These are phyloP conservation scores for Neogobius melanostomus DNA, from an alignment of 2,113 vertebrate species.

Conservation along the genomic window DNA sequence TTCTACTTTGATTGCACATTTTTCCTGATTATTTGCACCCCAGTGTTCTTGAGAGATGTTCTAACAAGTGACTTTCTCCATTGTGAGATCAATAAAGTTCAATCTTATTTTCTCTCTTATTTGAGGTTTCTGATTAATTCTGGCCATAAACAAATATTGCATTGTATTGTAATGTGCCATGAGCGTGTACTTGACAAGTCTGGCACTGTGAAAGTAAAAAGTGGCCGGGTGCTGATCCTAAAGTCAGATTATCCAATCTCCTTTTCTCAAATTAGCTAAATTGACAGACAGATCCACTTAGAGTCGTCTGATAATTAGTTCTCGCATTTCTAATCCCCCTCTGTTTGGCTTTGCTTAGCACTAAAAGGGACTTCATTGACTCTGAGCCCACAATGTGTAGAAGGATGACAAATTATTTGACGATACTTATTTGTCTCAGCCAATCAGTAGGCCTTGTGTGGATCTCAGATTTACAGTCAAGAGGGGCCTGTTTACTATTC, in stretches of 20 bases:
- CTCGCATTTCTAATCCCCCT: constrained; percentile 5
- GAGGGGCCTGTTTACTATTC: background rate
- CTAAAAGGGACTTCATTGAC: background rate
- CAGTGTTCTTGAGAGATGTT: no score
- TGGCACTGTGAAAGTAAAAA: background rate
- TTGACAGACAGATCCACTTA: background rate
- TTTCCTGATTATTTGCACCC: no score
- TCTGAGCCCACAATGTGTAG: background rate
- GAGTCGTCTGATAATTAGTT: background rate
- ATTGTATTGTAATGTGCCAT: no score
- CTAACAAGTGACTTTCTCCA: no score
- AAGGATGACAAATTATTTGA: background rate
- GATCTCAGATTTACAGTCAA: no score
- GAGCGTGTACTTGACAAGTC: background rate
- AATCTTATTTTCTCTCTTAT: no score
- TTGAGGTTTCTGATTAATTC: no score
- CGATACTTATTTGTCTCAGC: background rate
- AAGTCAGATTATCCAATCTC: background rate
- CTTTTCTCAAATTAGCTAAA: background rate
- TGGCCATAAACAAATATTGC: no score
- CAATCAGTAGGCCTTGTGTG: background rate
- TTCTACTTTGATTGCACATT: no score
- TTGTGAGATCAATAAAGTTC: no score
- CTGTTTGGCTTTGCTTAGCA: constrained; percentile 1
- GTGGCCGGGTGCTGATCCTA: background rate